Percentiles rank a stretch among this genome's conserved stretches.
These are phyloP conservation scores for Drosophila subquinaria DNA, from an alignment of 2,888 invertebrate genomes.

Conservation along the genomic window DNA sequence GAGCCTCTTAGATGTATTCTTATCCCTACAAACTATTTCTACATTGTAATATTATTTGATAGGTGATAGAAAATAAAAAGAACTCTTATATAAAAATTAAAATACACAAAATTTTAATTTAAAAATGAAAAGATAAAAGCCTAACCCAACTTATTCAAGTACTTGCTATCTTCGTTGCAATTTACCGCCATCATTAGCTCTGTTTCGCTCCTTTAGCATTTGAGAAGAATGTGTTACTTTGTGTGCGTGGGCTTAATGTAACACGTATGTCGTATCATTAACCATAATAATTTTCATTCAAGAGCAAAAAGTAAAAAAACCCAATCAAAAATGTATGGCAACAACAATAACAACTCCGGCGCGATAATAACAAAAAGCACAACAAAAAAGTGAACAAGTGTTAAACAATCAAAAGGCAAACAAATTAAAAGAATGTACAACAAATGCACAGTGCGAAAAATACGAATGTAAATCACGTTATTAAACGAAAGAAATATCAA, in stretches of 20 bases:
- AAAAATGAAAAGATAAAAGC: too few species aligned
- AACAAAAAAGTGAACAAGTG: slow-evolving; percentile 63
- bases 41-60: slow-evolving; percentile 1
- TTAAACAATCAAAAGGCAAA: slow-evolving; percentile 56
- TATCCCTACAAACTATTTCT: background rate
- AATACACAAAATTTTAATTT: too few species aligned
- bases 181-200: slow-evolving; percentile 54
- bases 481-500: slow-evolving; percentile 21
- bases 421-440: slow-evolving; percentile 54
- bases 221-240: background rate
- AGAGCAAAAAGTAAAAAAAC: slow-evolving; percentile 36
- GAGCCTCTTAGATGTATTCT: background rate
- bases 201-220: slow-evolving; percentile 27
- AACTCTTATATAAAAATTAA: too few species aligned
- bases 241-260: slow-evolving; percentile 8
- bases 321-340: slow-evolving; percentile 44
- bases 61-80: too few species aligned
- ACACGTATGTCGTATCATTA: slow-evolving; percentile 22
- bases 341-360: slow-evolving; percentile 49
- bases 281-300: slow-evolving; percentile 47
- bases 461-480: slow-evolving; percentile 47
- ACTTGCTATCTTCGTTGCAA: slow-evolving; percentile 30
- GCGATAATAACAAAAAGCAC: slow-evolving; percentile 55
- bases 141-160: background rate
- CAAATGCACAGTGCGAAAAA: slow-evolving; percentile 59